Percentiles rank a stretch among this genome's conserved stretches.
phyloP scores from a whole-genome alignment of 1,140 invertebrate species.

The Diabrotica virgifera region DNA sequence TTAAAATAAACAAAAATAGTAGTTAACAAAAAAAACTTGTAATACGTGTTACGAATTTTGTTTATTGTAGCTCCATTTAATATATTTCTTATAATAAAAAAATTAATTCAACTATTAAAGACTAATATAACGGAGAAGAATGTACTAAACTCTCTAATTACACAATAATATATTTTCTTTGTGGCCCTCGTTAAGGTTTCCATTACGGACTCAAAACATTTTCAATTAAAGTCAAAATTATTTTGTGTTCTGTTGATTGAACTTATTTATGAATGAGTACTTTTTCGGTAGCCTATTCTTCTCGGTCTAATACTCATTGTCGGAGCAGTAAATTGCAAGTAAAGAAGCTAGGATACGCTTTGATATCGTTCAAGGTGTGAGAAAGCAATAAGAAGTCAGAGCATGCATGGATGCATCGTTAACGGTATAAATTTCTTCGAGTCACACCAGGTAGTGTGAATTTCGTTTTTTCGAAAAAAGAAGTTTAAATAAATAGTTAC shows the following conservation, averaged over 20 bases:
- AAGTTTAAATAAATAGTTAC: neutral
- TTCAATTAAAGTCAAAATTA: neutral
- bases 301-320: slow-evolving; percentile 12
- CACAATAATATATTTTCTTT: too few relatives aligned
- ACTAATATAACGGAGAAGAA: too few relatives aligned
- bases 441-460: slow-evolving; percentile 16
- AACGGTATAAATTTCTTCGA: slow-evolving; percentile 15
- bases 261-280: slow-evolving; percentile 4
- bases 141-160: too few relatives aligned
- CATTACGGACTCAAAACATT: neutral
- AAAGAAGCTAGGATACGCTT: slow-evolving; percentile 21
- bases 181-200: too few relatives aligned
- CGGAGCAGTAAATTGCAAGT: slow-evolving; percentile 14
- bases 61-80: too few relatives aligned
- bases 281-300: slow-evolving; percentile 13
- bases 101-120: too few relatives aligned
- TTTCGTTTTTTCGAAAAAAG: slow-evolving; percentile 19
- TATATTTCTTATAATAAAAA: too few relatives aligned
- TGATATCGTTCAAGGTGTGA: slow-evolving; percentile 26
- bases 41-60: too few relatives aligned
- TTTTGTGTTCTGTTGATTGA: slow-evolving; percentile 3
- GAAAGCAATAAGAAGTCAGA: slow-evolving; percentile 21
- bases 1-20: too few relatives aligned
- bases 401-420: slow-evolving; percentile 24
- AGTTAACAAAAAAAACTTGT: too few relatives aligned